Evolutionary conservation across 2,888 invertebrate genomes (phyloP).

Genomic region (Platycheirus rosarum): DNA sequence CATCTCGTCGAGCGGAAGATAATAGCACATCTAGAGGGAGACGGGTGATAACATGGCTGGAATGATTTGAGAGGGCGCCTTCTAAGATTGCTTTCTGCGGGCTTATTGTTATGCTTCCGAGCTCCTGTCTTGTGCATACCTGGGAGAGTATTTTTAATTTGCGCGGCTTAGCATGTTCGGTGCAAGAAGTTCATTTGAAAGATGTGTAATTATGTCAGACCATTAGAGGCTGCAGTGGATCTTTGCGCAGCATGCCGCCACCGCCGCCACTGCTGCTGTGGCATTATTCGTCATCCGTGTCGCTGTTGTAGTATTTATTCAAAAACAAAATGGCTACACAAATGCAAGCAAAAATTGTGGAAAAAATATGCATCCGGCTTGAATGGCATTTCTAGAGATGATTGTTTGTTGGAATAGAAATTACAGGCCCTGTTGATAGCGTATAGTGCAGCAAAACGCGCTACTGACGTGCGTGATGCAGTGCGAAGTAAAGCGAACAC

Average conservation of each 20-base stretch:
- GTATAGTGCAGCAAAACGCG: slow-evolving; percentile 17
- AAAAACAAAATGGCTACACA: slow-evolving; percentile 66
- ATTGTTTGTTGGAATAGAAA: slow-evolving; percentile 45
- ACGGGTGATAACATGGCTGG: not conserved
- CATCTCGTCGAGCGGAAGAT: not conserved
- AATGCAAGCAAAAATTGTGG: slow-evolving; percentile 38
- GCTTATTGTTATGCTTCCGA: slow-evolving; percentile 34
- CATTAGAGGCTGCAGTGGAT: slow-evolving; percentile 45
- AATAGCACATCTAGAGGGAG: not conserved
- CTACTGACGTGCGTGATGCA: slow-evolving; percentile 61
- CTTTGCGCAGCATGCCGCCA: not conserved
- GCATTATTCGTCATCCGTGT: slow-evolving; percentile 52
- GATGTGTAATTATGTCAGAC: slow-evolving; percentile 66
- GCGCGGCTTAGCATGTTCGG: slow-evolving; percentile 48
- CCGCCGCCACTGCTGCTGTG: slow-evolving; percentile 20
- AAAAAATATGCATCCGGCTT: slow-evolving; percentile 18
- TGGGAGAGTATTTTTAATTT: slow-evolving; percentile 29
- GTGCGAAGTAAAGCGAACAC: slow-evolving; percentile 57
- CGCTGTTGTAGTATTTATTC: slow-evolving; percentile 61
- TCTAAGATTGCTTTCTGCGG: slow-evolving; percentile 50
- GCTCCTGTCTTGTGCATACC: slow-evolving; percentile 45
- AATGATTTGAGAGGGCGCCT: slow-evolving; percentile 60
- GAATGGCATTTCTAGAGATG: slow-evolving; percentile 34
- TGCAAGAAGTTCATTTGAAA: slow-evolving; percentile 18
- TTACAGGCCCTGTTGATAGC: slow-evolving; percentile 48